Evolutionary conservation across 2,113 vertebrate genomes (phyloP).

Genomic region (Lophius piscatorius): DNA sequence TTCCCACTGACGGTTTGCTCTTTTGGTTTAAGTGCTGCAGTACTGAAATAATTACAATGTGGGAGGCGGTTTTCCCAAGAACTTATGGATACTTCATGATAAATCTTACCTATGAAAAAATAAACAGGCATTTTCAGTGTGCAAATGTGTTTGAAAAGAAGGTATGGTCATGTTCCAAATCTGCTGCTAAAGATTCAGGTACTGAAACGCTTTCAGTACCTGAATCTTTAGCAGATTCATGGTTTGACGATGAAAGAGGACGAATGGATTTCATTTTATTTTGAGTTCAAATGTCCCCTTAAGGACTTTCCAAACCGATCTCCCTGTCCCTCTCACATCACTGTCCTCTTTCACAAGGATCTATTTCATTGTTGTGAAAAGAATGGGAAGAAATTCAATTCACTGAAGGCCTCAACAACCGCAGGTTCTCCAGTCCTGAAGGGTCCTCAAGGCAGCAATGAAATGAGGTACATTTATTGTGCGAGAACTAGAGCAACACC

Average conservation of each 20-base stretch:
- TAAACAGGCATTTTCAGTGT: conserved; percentile 21
- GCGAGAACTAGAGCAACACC: not conserved
- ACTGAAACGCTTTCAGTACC: too few species aligned
- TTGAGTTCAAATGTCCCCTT: conserved; percentile 5
- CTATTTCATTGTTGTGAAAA: conserved; percentile 7
- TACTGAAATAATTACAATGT: conserved; percentile 2
- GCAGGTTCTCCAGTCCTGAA: not conserved
- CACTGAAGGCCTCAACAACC: not conserved
- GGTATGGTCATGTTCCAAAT: conserved; percentile 23
- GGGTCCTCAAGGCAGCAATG: too few species aligned
- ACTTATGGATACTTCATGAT: not conserved
- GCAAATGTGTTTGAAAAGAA: conserved; percentile 8
- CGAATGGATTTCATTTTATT: conserved; percentile 4
- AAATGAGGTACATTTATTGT: not conserved
- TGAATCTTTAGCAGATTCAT: too few species aligned
- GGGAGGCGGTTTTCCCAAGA: conserved; percentile 41
- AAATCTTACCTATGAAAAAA: conserved; percentile 20
- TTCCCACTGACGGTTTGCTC: conserved; percentile 12
- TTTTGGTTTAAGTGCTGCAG: conserved; percentile 13
- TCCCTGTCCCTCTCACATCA: conserved; percentile 12
- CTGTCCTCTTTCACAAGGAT: not conserved
- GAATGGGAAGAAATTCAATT: conserved; percentile 14
- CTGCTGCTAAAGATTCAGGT: too few species aligned
- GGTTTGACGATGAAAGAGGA: too few species aligned
- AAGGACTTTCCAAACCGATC: conserved; percentile 11